Base-by-base conservation (phyloP, 2,113 vertebrate species). In the Grantiella picta region DNA sequence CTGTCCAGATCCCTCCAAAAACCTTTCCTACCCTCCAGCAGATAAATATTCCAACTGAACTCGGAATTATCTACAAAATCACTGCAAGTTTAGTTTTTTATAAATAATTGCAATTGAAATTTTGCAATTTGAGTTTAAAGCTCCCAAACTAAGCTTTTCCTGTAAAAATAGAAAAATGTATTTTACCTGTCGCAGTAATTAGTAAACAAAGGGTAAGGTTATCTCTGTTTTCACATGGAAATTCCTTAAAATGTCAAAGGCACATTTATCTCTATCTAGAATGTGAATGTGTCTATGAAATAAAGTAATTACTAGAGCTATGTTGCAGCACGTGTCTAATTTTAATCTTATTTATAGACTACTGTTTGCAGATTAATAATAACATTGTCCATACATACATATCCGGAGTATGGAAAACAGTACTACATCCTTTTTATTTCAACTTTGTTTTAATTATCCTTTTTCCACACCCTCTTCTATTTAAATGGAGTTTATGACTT, bases 1-100 rank as follows among this genome's bases (percentile, higher is more conserved):
- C 53, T 53, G 28, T 40, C 38, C 53, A 47, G 24, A 60, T 29
- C 11, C 11, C 24, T 75, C 28, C 0, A 0, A 53, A 82, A 75
- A 18, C 33, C 22, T 11, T 82, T 82, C 29, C 29, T 25, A 4
- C 11, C 11, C 7, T 53, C 13, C 28, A 53, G 28, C 33, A 75
- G 45, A 29, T 29, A 10, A 38, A 33, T 10, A 28, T 3, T 13
- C 15, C 27, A 59, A 28, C 2, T 38, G n/a, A 73, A 52, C 5
- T n/a, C 0, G 0, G 8, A 44, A 15, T 50, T 19, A 24, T 25
- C 10, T 52, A 19, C 23, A 81, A 72, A 89, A 66, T 52, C 44
- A 73, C 33, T 36, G 8, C 10, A 52, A 60, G 23, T 9, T 53
- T 45, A 59, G 2, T 21, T 56, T 9, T 76, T 76, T 38, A 24